Evolutionary conservation across 2,113 vertebrate species (phyloP), one percentile per base, ranked within the genome.

Genomic region (Garra rufa): DNA sequence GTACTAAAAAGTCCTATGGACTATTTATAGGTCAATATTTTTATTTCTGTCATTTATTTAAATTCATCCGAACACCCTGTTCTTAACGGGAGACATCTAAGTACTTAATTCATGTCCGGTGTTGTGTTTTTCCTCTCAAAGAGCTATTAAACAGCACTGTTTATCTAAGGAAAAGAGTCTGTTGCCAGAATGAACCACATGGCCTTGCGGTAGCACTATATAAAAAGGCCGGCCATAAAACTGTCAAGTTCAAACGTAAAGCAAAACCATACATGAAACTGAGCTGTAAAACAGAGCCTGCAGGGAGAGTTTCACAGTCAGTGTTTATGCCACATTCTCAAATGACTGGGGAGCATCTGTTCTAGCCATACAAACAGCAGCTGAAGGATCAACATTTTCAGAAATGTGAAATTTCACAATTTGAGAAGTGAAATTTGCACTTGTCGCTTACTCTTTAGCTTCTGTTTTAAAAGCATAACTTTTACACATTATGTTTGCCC

Each of bases 281-380:
- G 84, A 88, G 84, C 86, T 89, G 75, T 91, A 88, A 92, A 91
- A 76, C 80, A 90, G 61, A 87, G 90, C 79, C 80, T 88, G 87
- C 82, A 88, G 83, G 87, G 41, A 85, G 82, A 89, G 61, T 82
- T 88, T 87, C 76, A 74, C 30, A 41, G 59, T 15, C 48, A 30
- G 8, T 57, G 83, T 70, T 81, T 55, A 24, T 38, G 63, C 80
- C 48, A 19, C 28, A 82, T 82, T 38, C 65, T 81, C 57, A 65
- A 46, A 80, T 48, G 50, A 63, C 34, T 26, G 15, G 1, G 74
- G 52, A 71, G n/a, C 46, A 26, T 24, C 43, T 38, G 15, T 44
- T 24, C 70, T 11, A 73, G n/a, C 10, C n/a, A 48, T 46, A 46
- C n/a, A 74, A 46, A 73, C n/a, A 2, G 14, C 41, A 13, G 21